These are phyloP conservation scores for Andrena dorsata DNA, from an alignment of 2,888 invertebrate genomes.

Conservation along the genomic window DNA sequence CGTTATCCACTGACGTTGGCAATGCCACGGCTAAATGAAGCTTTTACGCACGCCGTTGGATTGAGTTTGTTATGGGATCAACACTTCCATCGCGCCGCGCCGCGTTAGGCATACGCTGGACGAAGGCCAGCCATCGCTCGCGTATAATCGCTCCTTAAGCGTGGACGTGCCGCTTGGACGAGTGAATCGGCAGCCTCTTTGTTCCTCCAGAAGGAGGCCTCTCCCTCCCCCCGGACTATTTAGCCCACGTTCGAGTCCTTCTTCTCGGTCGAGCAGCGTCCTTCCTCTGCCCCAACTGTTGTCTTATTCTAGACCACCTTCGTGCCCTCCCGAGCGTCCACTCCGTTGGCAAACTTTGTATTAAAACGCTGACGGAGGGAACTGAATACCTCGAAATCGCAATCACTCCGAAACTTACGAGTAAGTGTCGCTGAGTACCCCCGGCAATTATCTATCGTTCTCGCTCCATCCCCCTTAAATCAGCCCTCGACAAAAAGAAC, in stretches of 20 bases:
- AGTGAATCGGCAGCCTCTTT: slow-evolving; percentile 69
- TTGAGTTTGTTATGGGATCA: slow-evolving; percentile 80
- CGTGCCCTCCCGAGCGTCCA: neutral
- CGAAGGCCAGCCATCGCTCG: slow-evolving; percentile 56
- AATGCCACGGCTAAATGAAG: slow-evolving; percentile 79
- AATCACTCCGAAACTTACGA: too few species aligned
- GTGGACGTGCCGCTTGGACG: slow-evolving; percentile 67
- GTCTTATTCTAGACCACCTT: neutral
- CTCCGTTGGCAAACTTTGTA: neutral
- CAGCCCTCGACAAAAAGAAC: neutral
- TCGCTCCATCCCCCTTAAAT: too few species aligned
- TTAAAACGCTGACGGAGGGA: neutral
- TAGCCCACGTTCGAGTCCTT: neutral
- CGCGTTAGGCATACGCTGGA: slow-evolving; percentile 61
- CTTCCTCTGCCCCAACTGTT: neutral
- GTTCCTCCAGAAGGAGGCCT: slow-evolving; percentile 15
- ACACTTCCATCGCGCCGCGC: slow-evolving; percentile 72
- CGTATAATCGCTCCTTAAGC: slow-evolving; percentile 69
- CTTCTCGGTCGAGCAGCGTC: neutral
- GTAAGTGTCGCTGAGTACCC: too few species aligned
- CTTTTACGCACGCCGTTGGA: slow-evolving; percentile 77
- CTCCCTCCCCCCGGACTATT: neutral
- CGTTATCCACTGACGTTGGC: slow-evolving; percentile 58
- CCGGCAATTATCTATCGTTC: too few species aligned
- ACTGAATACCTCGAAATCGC: too few species aligned